phyloP scores from a whole-genome alignment of 2,113 vertebrate species.

The Craseonycteris thonglongyai region DNA sequence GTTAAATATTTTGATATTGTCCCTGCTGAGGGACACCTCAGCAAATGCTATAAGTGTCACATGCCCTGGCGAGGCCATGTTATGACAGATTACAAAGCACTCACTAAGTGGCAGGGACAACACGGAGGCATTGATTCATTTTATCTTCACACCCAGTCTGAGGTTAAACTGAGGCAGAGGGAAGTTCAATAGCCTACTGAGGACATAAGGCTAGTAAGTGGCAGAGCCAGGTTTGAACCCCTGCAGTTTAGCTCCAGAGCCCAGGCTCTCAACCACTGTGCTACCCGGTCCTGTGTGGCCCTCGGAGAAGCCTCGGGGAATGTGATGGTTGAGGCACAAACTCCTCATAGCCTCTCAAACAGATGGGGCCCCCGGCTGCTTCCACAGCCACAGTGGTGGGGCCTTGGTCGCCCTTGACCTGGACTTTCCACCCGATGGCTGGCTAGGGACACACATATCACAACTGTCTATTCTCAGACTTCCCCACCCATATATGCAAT shows the following conservation, averaged over 20 bases:
- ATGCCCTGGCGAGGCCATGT: too few relatives aligned
- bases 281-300: accelerated
- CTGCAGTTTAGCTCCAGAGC: neutral
- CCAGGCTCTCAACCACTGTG: neutral
- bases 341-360: neutral
- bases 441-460: neutral
- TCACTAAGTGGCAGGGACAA: neutral
- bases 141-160: neutral
- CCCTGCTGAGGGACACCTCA: too few relatives aligned
- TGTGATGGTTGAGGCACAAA: too few relatives aligned
- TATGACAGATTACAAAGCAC: neutral
- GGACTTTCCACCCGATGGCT: neutral
- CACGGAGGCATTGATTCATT: neutral
- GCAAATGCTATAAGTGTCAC: neutral
- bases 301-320: neutral
- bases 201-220: neutral
- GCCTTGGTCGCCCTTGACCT: neutral
- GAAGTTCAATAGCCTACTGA: neutral
- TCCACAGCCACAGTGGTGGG: neutral
- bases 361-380: neutral
- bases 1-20: neutral
- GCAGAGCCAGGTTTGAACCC: neutral
- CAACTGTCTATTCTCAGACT: neutral
- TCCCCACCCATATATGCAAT: neutral
- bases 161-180: neutral